Evolutionary conservation across 1,140 invertebrate genomes (phyloP).

Genomic region (Cyrtorhinus lividipennis): DNA sequence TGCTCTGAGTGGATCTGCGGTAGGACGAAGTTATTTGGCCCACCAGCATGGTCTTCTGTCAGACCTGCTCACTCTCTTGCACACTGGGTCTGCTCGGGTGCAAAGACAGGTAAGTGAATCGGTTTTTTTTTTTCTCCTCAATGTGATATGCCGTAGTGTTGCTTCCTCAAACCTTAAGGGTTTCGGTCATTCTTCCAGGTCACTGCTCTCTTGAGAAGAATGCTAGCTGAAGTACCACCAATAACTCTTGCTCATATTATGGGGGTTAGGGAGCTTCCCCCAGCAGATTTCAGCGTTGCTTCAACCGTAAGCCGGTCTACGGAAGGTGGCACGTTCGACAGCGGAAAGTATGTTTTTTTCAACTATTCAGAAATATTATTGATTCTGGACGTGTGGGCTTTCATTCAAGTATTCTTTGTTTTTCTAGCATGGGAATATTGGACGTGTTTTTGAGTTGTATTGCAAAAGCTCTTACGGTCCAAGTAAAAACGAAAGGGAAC

Average conservation of each 20-base stretch:
- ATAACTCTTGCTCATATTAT: constrained; percentile 48
- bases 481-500: constrained; percentile 61
- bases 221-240: constrained; percentile 68
- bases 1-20: constrained; percentile 81
- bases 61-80: constrained; percentile 73
- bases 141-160: not conserved
- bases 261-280: constrained; percentile 50
- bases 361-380: constrained; percentile 7
- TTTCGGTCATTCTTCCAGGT: constrained; percentile 37
- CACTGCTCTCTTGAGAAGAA: constrained; percentile 58
- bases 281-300: constrained; percentile 61
- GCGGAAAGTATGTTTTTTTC: constrained; percentile 34
- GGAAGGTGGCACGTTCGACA: constrained; percentile 40
- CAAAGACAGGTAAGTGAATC: constrained; percentile 60
- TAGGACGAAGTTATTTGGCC: constrained; percentile 77
- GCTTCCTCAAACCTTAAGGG: not conserved
- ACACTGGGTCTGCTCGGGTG: constrained; percentile 85
- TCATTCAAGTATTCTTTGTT: constrained; percentile 20
- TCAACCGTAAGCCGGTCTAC: constrained; percentile 33
- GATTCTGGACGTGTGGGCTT: not conserved
- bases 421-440: constrained; percentile 46
- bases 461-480: constrained; percentile 69
- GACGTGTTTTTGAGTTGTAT: constrained; percentile 79
- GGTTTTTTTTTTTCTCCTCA: not conserved
- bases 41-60: constrained; percentile 70